A percentile compares a stretch with the other conserved stretches of the same genome.
phyloP scores from a whole-genome alignment of 2,888 invertebrate genomes.

The Tridacna crocea region DNA sequence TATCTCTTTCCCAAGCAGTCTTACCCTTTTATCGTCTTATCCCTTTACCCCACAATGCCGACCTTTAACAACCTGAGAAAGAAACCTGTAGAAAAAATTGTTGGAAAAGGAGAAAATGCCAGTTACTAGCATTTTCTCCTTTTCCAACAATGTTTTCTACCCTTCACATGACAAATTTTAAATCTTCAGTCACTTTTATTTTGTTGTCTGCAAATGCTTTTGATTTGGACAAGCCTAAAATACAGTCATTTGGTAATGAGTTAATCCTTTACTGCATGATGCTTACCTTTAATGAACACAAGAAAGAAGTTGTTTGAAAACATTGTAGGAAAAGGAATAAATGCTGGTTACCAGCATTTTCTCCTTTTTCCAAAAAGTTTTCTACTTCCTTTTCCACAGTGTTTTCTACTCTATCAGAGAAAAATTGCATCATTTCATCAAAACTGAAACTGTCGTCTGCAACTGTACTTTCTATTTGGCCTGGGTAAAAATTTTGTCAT shows the following conservation, averaged over 20 bases:
- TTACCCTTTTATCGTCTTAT: background rate
- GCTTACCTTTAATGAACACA: too few species aligned
- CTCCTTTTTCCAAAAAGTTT: background rate
- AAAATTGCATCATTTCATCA: too few species aligned
- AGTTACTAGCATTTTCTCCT: background rate
- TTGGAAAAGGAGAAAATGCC: background rate
- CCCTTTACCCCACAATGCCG: background rate
- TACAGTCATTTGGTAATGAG: background rate
- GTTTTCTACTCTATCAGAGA: background rate
- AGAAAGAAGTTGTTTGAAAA: background rate
- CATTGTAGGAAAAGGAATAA: background rate
- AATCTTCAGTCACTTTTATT: too few species aligned
- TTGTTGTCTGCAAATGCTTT: too few species aligned
- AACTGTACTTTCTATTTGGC: too few species aligned
- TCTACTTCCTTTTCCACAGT: background rate
- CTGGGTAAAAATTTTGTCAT: too few species aligned
- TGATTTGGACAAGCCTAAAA: background rate
- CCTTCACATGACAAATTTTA: too few species aligned
- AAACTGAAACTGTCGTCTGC: too few species aligned
- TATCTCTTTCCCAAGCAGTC: background rate
- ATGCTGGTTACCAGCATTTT: background rate
- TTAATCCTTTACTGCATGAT: too few species aligned
- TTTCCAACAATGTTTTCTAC: background rate
- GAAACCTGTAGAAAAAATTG: background rate
- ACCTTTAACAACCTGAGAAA: background rate